Evolutionary conservation across 2,888 invertebrate species (phyloP), one percentile per base, ranked within the genome.

Genomic region (Ophioninae sp.): DNA sequence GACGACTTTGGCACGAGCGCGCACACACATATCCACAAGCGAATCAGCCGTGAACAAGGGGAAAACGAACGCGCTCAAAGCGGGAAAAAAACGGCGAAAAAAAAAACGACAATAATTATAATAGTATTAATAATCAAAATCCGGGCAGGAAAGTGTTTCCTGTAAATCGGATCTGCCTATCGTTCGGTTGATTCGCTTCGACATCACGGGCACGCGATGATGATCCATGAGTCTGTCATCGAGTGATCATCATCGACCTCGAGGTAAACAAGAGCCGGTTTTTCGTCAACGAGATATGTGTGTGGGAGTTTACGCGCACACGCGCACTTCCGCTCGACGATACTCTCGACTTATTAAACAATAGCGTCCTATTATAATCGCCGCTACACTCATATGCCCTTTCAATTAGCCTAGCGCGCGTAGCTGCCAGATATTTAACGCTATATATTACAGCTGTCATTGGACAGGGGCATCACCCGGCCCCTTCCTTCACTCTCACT

Each of bases 361-460:
- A 74, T 73, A 64, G 58, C 59, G 44, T 73, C 63, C 67, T 51
- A 73, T 17, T 13, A 73, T 82, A 64, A 64, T 82, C 58, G 73
- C 68, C 58, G 79, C 82, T 77, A 77, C 75, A 69, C 79, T 84
- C 72, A 76, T 51, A 51, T 69, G 64, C 67, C 51, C 56, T 84
- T 78, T 75, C 73, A 79, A 84, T 84, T 79, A 81, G 74, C 51
- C 71, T 59, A 74, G 64, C 56, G 67, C 37, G n/a, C 77, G 69
- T 59, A 80, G 79, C 76, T 76, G 76, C 56, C 67, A 75, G 22
- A 74, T 72, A 82, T 77, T 79, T 79, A 39, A 78, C 65, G 51
- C 64, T 71, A 73, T 77, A 84, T 79, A 73, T 79, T 77, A 79
- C 84, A 84, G 84, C 79, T 79, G 73, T 64, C 68, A 59, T 73